Evolutionary conservation across 2,113 vertebrate species (phyloP), one percentile per base, ranked within the genome.

Genomic region (Callaeas wilsoni): DNA sequence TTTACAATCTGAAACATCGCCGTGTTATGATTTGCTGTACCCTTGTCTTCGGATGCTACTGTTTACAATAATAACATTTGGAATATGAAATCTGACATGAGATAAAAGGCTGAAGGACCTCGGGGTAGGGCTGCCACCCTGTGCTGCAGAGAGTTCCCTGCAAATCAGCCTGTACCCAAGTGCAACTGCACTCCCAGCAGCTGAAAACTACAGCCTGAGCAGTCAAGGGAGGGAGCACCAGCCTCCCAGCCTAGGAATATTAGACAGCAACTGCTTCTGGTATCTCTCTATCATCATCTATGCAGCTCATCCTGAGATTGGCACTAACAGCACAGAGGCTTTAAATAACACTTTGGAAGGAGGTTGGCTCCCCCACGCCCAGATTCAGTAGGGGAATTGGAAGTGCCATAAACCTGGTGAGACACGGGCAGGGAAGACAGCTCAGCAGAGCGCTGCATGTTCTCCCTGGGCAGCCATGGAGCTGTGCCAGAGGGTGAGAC

Each of bases 51-150:
- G 0, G n/a, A 73, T 88, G 46, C 56, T 65, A 17, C 68, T 74
- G 32, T 88, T 94, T 84, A 87, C 39, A 75, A 57, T 70, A 92
- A 93, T 76, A 92, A 92, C 29, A 19, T 44, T 68, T 15, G 75
- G 73, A 94, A 89, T 93, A 50, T 92, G 44, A 86, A 93, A 65
- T 73, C 62, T 88, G 77, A 75, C 42, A 57, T 26, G 69, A 82
- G 73, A 64, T 75, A 47, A 94, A 91, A 83, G 50, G 59, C 74
- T 64, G 67, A 41, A 55, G 29, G 55, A 68, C 37, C 57, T 60
- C 1, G 0, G 62, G 73, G 29, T 42, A 59, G 78, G 71, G 83
- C 85, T 89, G 56, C 68, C 35, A 50, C 59, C 35, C 68, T 41
- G 33, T 37, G 59, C 69, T 94, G 68, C 82, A 25, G 46, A 78